Evolutionary conservation across 2,888 invertebrate species (phyloP), one percentile per base, ranked within the genome.

Genomic region (Apamea epomidion): DNA sequence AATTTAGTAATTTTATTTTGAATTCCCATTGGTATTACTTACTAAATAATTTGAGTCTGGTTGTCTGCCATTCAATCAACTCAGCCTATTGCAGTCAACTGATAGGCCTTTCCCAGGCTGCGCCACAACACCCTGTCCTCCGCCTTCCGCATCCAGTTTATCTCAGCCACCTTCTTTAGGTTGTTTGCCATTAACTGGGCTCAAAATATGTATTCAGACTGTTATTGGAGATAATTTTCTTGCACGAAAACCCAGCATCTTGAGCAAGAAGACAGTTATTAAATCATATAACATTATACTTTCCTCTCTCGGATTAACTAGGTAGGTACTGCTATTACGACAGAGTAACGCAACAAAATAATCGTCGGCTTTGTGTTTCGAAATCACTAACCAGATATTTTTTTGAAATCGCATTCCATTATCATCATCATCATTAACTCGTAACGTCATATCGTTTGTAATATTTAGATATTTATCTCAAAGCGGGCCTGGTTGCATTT

Each of bases 321-420:
- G 10, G 18, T 32, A 54, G 14, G 6, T 29, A 54, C 54, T 16
- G 21, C 6, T 18, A n/a, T 71, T 32, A 58, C 37, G 48, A 29
- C 48, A 58, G 21, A n/a, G n/a, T 37, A 68, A 42, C 6, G 32
- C 37, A 54, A 51, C 51, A 45, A 25, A 60, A 77, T 65, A 60
- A 82, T 45, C 37, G 16, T 67, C 25, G 37, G 29, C 29, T 65
- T 32, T 82, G 51, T 71, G 58, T 76, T 81, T 42, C 29, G 65
- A 82, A 81, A 82, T 82, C 76, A 75, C 48, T 81, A 70, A 76
- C 37, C 64, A 8, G 16, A 70, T 75, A 45, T 32, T 70, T 81
- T 70, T 81, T 70, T 51, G 37, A 75, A 81, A 80, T 64, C 45
- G 54, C 54, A 70, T 74, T 74, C 37, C n/a, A 54, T 32, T 65